phyloP scores from a whole-genome alignment of 64 coral and sea anemone genomes.

The Pachyseris speciosa region DNA sequence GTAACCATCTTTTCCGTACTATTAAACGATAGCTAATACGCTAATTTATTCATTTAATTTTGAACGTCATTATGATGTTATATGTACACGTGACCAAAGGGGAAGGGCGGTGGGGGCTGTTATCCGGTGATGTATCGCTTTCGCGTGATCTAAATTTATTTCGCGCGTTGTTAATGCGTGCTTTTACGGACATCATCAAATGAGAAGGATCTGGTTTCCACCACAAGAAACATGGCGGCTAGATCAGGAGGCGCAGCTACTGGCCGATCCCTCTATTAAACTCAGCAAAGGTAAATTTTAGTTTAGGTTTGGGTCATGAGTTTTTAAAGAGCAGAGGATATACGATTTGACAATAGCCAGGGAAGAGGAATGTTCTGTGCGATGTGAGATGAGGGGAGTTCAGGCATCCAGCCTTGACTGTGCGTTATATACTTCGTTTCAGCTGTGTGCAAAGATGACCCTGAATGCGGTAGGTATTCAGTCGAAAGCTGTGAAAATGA shows the following conservation, averaged over 20 bases:
- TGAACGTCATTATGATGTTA: no score
- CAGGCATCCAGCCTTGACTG: neutral
- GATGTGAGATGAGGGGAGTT: neutral
- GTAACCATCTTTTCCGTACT: no score
- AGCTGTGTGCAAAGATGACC: constrained; percentile 86
- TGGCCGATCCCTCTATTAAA: neutral
- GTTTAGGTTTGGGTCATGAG: neutral
- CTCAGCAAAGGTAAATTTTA: neutral
- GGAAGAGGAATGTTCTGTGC: neutral
- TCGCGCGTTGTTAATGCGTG: neutral
- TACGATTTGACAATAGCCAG: neutral
- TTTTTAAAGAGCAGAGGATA: neutral
- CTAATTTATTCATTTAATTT: no score
- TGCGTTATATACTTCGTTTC: neutral
- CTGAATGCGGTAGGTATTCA: constrained; percentile 76
- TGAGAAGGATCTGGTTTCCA: neutral
- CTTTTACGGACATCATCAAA: neutral
- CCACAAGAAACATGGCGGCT: constrained; percentile 31
- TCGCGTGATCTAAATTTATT: no score
- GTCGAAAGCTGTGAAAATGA: constrained; percentile 80
- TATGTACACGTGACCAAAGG: no score
- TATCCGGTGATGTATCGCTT: no score
- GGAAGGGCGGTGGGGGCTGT: neutral
- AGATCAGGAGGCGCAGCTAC: neutral
- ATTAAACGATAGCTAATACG: no score